These are phyloP conservation scores for Calyptomena viridis DNA, from an alignment of 2,113 vertebrate genomes.

Conservation along the genomic window DNA sequence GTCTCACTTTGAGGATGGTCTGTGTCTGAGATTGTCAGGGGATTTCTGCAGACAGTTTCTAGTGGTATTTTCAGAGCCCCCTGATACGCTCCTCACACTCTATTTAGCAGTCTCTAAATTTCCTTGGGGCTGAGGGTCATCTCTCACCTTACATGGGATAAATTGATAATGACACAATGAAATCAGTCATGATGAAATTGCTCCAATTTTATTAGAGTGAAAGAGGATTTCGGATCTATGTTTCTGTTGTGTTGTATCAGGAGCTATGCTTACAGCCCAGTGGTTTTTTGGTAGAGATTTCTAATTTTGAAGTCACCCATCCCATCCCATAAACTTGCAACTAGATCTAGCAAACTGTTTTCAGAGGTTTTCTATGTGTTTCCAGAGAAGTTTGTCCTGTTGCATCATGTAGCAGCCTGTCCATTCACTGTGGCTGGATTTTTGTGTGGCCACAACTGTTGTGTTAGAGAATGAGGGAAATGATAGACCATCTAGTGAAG, in stretches of 20 bases:
- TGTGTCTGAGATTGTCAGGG: background rate
- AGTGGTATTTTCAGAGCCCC: background rate
- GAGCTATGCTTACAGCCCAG: background rate
- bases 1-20: background rate
- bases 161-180: slow-evolving; percentile 37
- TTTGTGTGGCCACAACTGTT: background rate
- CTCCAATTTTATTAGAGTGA: slow-evolving; percentile 10
- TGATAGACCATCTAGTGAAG: background rate
- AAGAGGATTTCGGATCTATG: background rate
- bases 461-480: background rate
- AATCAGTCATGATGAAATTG: slow-evolving; percentile 35
- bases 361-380: background rate
- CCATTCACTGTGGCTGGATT: background rate
- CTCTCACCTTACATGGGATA: slow-evolving; percentile 3
- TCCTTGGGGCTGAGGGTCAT: background rate
- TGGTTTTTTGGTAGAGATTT: background rate
- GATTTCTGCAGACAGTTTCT: slow-evolving; percentile 6
- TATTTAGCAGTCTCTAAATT: background rate
- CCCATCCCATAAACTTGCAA: background rate
- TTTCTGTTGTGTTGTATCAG: background rate
- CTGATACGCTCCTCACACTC: background rate
- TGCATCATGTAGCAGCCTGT: background rate
- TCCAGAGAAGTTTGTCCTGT: background rate
- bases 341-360: background rate
- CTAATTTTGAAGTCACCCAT: background rate